Evolutionary conservation across 2,113 vertebrate species (phyloP).

Genomic region (Zosterops hypoxanthus): DNA sequence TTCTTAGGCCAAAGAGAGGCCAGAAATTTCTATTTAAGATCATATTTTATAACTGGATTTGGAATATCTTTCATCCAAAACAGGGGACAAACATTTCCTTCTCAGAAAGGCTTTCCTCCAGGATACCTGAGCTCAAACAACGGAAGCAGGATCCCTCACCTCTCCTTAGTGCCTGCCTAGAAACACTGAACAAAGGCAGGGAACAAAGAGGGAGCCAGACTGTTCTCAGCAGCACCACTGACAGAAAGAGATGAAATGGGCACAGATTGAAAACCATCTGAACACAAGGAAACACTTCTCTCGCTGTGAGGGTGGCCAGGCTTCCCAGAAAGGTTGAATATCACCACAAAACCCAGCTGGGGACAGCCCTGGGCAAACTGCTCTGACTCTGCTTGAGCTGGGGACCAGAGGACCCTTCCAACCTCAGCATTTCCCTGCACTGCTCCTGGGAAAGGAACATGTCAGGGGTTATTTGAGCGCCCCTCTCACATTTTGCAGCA

Average conservation of each 20-base stretch:
- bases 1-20: not conserved
- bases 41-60: not conserved
- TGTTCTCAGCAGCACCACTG: not conserved
- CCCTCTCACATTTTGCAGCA: not conserved
- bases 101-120: not conserved
- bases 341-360: not conserved
- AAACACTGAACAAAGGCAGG: not conserved
- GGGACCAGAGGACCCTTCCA: not conserved
- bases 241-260: not conserved
- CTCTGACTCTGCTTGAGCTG: not conserved
- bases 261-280: not conserved
- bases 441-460: not conserved
- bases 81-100: not conserved
- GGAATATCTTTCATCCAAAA: not conserved
- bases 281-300: not conserved
- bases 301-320: not conserved
- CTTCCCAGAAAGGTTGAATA: not conserved
- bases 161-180: not conserved
- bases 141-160: not conserved
- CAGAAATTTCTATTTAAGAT: not conserved
- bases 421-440: not conserved
- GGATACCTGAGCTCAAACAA: not conserved
- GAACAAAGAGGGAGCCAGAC: not conserved
- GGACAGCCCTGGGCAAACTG: not conserved
- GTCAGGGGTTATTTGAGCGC: not conserved